A percentile compares a stretch with the other conserved stretches of the same genome.
phyloP scores from a whole-genome alignment of 2,113 vertebrate species.

The Cheirogaleus medius region DNA sequence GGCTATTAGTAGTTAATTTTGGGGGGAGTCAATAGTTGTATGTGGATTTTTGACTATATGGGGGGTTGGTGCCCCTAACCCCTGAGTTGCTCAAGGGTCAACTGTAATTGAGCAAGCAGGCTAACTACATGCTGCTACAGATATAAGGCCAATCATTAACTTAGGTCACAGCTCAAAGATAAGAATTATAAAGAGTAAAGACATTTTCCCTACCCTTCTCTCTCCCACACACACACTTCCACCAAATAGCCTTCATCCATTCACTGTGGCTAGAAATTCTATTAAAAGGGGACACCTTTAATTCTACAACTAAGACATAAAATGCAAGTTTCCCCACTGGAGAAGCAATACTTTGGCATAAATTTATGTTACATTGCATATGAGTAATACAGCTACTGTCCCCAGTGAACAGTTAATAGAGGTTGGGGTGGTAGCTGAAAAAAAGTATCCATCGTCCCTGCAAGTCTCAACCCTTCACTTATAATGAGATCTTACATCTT shows the following conservation, averaged over 20 bases:
- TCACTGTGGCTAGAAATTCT: not conserved
- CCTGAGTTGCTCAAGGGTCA: not conserved
- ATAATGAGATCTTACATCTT: not conserved
- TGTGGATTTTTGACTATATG: not conserved
- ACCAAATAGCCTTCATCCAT: not conserved
- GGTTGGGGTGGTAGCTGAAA: not conserved
- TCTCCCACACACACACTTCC: not conserved
- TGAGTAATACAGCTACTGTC: not conserved
- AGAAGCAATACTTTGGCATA: not conserved
- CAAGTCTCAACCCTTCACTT: not conserved
- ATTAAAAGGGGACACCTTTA: not conserved
- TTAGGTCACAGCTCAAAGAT: not conserved
- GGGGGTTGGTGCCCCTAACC: not conserved
- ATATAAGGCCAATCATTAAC: not conserved
- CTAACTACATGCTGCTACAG: not conserved
- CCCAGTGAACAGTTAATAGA: not conserved
- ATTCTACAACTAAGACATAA: slow-evolving; percentile 14
- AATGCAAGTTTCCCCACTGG: not conserved
- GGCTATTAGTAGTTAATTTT: not conserved
- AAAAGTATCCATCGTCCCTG: not conserved
- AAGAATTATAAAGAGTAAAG: not conserved
- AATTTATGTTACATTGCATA: not conserved
- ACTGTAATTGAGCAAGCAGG: not conserved
- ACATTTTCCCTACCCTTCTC: not conserved
- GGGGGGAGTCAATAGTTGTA: not conserved